Evolutionary conservation across 2,888 invertebrate species (phyloP).

Genomic region (Drosophila lacicola): DNA sequence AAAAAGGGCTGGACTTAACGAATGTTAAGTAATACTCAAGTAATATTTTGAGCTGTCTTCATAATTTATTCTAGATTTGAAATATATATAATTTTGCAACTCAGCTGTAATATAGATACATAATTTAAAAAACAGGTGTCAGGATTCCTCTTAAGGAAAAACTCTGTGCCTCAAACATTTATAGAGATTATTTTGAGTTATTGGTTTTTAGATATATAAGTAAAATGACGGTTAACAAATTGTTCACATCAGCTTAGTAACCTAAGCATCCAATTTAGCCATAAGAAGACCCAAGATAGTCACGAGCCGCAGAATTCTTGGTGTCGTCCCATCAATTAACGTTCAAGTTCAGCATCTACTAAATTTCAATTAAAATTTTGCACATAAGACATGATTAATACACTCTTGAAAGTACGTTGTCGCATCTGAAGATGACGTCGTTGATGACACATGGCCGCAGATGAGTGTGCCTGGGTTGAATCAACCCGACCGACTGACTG

Average conservation of each 20-base stretch:
- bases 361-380: constrained; percentile 29
- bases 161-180: too few species aligned
- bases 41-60: too few species aligned
- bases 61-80: too few species aligned
- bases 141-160: too few species aligned
- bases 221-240: too few species aligned
- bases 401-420: constrained; percentile 12
- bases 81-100: too few species aligned
- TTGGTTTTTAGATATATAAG: too few species aligned
- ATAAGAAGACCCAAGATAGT: background rate
- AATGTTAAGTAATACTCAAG: too few species aligned
- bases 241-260: background rate
- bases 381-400: constrained; percentile 39
- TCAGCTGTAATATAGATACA: too few species aligned
- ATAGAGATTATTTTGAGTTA: too few species aligned
- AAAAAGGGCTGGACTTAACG: too few species aligned
- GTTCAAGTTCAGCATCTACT: constrained; percentile 32
- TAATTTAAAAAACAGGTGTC: too few species aligned
- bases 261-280: background rate
- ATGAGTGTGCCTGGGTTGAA: constrained; percentile 24
- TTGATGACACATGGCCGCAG: constrained; percentile 27
- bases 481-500: constrained; percentile 2
- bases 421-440: constrained; percentile 30
- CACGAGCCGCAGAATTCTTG: background rate
- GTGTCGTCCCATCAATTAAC: constrained; percentile 23